Conservation (phyloP, 2,888 invertebrate genomes). For the Pandemis heparana region DNA sequence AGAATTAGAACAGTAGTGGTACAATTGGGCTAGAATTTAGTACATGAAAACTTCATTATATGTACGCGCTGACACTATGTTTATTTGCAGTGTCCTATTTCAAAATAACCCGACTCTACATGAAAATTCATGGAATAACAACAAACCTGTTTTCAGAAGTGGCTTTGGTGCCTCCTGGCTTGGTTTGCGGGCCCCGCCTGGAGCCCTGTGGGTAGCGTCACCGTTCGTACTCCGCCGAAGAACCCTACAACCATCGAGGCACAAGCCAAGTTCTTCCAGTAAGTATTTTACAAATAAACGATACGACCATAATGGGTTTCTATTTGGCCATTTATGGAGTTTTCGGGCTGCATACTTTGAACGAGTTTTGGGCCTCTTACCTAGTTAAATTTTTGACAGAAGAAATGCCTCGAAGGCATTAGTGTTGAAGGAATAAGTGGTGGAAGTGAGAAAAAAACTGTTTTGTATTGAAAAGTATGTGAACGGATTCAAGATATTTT, state of each 20-base stretch:
- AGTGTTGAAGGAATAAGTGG: too few relatives aligned
- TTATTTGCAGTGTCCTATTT: too few relatives aligned
- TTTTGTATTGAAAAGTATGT: too few relatives aligned
- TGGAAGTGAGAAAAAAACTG: too few relatives aligned
- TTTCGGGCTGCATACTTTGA: not conserved
- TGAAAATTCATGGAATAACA: not conserved
- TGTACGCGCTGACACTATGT: too few relatives aligned
- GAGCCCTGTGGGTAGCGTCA: constrained; percentile 58
- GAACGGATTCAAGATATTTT: too few relatives aligned
- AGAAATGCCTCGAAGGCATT: too few relatives aligned
- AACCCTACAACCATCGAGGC: constrained; percentile 72
- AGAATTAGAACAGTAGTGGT: too few relatives aligned
- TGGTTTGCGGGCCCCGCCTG: constrained; percentile 61
- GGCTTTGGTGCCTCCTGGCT: constrained; percentile 67
- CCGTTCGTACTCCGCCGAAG: constrained; percentile 62
- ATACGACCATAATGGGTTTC: not conserved
- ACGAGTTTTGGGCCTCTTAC: too few relatives aligned
- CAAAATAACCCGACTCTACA: not conserved
- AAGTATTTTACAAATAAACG: constrained; percentile 55
- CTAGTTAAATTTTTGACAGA: too few relatives aligned
- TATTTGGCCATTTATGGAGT: not conserved
- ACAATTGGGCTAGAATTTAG: too few relatives aligned
- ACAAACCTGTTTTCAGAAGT: constrained; percentile 64
- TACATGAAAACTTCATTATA: too few relatives aligned
- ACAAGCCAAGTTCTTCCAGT: constrained; percentile 84